Conservation (phyloP, 92 coral and sea anemone genomes). For the Phenganax subtilis region DNA sequence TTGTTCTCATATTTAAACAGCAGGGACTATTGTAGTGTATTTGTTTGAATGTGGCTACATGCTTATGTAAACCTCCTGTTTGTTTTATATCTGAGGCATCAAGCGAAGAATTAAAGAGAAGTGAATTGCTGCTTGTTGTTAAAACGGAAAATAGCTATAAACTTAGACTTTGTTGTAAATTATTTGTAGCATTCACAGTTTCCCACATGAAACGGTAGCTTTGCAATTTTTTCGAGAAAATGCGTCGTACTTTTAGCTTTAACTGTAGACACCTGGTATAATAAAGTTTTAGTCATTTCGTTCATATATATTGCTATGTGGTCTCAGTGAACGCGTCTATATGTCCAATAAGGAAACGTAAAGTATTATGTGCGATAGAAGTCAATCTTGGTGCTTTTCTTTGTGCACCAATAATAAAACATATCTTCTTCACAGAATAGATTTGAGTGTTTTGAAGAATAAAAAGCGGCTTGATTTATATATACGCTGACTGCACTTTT, state of each 20-base stretch:
- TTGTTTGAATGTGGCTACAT: not conserved
- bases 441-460: too few species aligned
- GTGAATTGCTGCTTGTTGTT: not conserved
- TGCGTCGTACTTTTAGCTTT: not conserved
- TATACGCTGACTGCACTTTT: too few species aligned
- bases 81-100: constrained; percentile 21
- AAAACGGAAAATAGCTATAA: not conserved
- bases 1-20: constrained; percentile 35
- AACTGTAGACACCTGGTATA: not conserved
- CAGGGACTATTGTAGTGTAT: constrained; percentile 2
- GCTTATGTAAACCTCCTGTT: constrained; percentile 12
- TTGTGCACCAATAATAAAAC: not conserved
- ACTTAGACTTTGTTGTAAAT: not conserved
- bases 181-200: not conserved
- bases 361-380: not conserved
- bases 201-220: not conserved
- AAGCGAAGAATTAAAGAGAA: constrained; percentile 28
- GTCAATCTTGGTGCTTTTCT: not conserved
- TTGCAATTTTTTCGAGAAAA: too few species aligned
- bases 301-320: not conserved
- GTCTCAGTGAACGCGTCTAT: not conserved
- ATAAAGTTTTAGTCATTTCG: not conserved
- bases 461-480: too few species aligned
- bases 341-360: not conserved
- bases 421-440: too few species aligned